Evolutionary conservation across 2,888 invertebrate genomes (phyloP).

Genomic region (Therioaphis trifolii): DNA sequence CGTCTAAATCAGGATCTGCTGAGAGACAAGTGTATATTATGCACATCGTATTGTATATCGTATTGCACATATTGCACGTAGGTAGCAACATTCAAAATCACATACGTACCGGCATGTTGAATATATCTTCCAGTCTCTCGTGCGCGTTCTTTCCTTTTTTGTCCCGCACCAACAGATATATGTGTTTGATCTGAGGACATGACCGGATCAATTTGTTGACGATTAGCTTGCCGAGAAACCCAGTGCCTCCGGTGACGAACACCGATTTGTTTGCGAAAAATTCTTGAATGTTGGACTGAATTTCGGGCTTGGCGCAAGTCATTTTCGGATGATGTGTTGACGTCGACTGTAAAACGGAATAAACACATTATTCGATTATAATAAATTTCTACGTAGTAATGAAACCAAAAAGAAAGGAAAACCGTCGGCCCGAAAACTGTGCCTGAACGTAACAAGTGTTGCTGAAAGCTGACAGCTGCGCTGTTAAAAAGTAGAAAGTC

Average conservation of each 20-base stretch:
- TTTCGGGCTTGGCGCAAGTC: not conserved
- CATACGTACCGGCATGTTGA: constrained; percentile 68
- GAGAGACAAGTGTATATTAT: too few relatives aligned
- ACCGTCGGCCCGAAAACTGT: not conserved
- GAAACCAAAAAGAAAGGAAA: not conserved
- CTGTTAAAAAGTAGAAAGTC: constrained; percentile 32
- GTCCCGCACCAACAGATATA: constrained; percentile 68
- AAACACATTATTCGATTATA: not conserved
- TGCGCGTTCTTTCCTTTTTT: constrained; percentile 68
- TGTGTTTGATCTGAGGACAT: constrained; percentile 68
- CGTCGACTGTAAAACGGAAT: not conserved
- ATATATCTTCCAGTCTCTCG: constrained; percentile 68
- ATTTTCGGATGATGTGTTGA: not conserved
- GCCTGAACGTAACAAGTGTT: not conserved
- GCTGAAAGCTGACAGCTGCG: not conserved
- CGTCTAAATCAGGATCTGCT: too few relatives aligned
- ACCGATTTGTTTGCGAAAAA: constrained; percentile 81
- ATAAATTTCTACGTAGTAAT: not conserved
- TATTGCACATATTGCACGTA: too few relatives aligned
- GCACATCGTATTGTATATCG: not conserved
- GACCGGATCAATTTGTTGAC: constrained; percentile 85
- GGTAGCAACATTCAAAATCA: not conserved
- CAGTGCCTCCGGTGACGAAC: constrained; percentile 93
- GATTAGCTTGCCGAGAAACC: constrained; percentile 92
- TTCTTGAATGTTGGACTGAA: constrained; percentile 67